Base-by-base conservation (phyloP, 2,888 invertebrate genomes). In the Buathra laborator region DNA sequence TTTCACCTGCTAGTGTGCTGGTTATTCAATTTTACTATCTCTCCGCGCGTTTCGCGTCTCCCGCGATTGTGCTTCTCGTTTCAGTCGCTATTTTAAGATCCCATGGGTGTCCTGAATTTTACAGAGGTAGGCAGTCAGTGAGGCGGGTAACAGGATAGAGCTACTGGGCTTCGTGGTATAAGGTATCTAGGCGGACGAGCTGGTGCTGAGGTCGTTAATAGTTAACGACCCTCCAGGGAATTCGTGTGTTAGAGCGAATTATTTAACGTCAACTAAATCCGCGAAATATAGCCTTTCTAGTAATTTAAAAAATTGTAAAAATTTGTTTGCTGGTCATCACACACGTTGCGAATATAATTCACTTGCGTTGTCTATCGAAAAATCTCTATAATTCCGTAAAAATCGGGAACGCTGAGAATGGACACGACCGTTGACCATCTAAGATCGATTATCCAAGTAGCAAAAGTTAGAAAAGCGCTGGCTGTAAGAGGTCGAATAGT, bases 21-120 rank as follows among this genome's bases (percentile, higher is more conserved):
- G 78, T 83, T 83, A 75, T 83, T 75, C 79, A 79, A 78, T 83
- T 75, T 83, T 64, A 83, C 74, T 44, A 46, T 79, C 70, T 70
- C 83, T 68, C 62, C 10, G 56, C n/a, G 10, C 24, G 32, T 62
- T 32, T 62, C 0, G 48, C 71, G 62, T 84, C 68, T 77, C 59
- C 14, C 14, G 32, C 72, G 68, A 84, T 84, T 84, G 62, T 68
- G 81, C 78, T 68, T 51, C 62, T 81, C 71, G 48, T 81, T 81
- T 67, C 16, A 80, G 75, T 75, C 66, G 48, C 62, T 53, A 66
- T 79, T 76, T 75, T 32, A 59, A 46, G 79, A 66, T 71, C 83
- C 79, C 75, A 6, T 46, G 75, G 79, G 71, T 66, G 71, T 66
- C 64, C 19, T 79, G 75, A 79, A 83, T 83, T 76, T 83, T 75